Base-by-base conservation (phyloP, 53 echinoderm and acorn worm genomes). In the Temnopleurus reevesii region DNA sequence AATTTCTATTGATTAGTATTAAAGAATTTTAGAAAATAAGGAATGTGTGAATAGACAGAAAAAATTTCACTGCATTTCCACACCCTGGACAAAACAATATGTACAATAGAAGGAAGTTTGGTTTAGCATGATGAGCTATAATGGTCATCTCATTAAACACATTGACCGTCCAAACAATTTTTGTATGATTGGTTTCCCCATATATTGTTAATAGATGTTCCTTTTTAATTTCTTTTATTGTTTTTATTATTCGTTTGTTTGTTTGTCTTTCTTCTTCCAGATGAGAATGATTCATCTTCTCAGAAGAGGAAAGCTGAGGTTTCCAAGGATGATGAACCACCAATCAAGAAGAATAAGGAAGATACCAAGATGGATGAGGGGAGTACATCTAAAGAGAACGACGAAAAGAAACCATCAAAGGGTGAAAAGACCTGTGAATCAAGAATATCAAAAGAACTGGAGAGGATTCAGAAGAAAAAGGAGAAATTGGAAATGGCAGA, bases 381-480 rank as follows among this genome's bases (percentile, higher is more conserved):
- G 63, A 56, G 31, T 80, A 46, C 51, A 49, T 12, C 80, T 25
- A 29, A 80, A 49, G 26, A 27, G 3, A 29, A 28, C n/a, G 15
- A 49, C 18, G 28, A 49, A 28, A 19, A 8, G 29, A 60, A 30
- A 60, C 0, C n/a, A 38, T 18, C 65, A 0, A 65, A 35, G 71
- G 41, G 15, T 15, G 41, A 71, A 2, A 36, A 38, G 35, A 65
- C 17, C 34, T 41, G n/a, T 41, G 41, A 71, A 10, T 21, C 12
- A 18, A 60, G 27, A 61, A 23, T 57, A 56, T 25, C 85, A 24
- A 85, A 60, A 60, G 41, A 60, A 85, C 36, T 46, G 43, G 61
- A 60, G 38, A 85, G 83, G 33, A 83, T 55, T 83, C 59, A 59
- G 60, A 85, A 85, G 85, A 85, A 85, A 61, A 60, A 25, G 43